phyloP scores from a whole-genome alignment of 2,113 vertebrate genomes.

The Heliornis fulica region DNA sequence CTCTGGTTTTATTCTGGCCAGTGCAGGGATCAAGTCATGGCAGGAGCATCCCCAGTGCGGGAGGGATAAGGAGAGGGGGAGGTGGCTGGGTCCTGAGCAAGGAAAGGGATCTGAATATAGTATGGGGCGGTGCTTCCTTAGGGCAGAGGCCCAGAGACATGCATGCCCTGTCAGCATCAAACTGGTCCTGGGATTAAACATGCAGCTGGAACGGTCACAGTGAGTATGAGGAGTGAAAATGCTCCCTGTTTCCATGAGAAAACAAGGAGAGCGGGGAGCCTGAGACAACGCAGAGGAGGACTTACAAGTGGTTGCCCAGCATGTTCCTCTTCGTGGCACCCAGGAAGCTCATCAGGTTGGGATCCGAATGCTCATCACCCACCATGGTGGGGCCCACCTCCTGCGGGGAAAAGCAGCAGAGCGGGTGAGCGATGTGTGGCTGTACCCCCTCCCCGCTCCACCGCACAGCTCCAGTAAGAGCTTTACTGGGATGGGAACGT shows the following conservation, averaged over 20 bases:
- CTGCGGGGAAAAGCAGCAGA: constrained; percentile 69
- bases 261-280: not conserved
- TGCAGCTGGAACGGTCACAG: not conserved
- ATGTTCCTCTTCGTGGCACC: constrained; percentile 87
- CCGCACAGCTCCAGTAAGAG: not conserved
- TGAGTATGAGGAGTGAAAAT: rapidly evolving
- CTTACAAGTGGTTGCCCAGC: constrained; percentile 97
- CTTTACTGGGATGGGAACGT: not conserved
- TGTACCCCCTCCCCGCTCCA: not conserved
- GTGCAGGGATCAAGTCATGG: rapidly evolving
- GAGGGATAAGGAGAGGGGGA: too few relatives aligned
- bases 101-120: not conserved
- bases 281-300: not conserved
- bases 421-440: rapidly evolving
- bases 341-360: constrained; percentile 85
- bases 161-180: rapidly evolving
- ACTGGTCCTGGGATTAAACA: rapidly evolving
- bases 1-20: not conserved
- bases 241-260: rapidly evolving
- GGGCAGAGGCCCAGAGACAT: not conserved
- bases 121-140: rapidly evolving
- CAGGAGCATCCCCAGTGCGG: rapidly evolving
- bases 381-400: constrained; percentile 94
- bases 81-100: not conserved
- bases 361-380: constrained; percentile 90